Evolutionary conservation across 2,113 vertebrate genomes (phyloP), one percentile per base, ranked within the genome.

Genomic region (Astur gentilis): DNA sequence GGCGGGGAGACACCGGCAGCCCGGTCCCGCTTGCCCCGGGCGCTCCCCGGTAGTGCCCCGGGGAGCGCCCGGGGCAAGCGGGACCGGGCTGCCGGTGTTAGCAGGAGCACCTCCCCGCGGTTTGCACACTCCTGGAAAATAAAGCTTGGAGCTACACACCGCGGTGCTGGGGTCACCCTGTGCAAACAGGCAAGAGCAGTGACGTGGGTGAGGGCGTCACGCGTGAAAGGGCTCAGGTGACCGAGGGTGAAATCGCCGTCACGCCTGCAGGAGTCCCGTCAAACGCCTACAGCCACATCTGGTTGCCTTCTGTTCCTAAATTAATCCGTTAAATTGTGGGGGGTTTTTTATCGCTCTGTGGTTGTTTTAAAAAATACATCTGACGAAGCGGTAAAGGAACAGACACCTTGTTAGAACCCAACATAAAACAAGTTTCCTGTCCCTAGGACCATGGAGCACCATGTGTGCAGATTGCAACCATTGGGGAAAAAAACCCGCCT

Each of bases 171-270:
- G 83, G 44, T 32, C 49, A 7, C 9, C 36, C 42, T 25, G 14
- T 12, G 58, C 71, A 44, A 22, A 61, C 52, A 40, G 42, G 58
- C 27, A 4, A 18, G 31, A 26, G 60, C 45, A 9, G 45, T 40
- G 55, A 20, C 9, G 4, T 6, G 5, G 31, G 1, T 0, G 2
- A 27, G 57, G 47, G 47, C 5, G 1, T 21, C 18, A 2, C 13
- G 1, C 0, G 0, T 10, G 9, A 61, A 40, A 45, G 69, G 45
- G n/a, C 67, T 82, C 13, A 4, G 21, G n/a, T 31, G 47, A 12
- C 23, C 12, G 9, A 23, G 47, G 26, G 4, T 26, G 21, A 71
- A 75, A 40, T 17, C 7, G 4, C 15, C 16, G 47, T 31, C 29
- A 49, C 11, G 5, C 13, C 52, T 31, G 22, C 38, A 10, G 42